Base-by-base conservation (phyloP, 92 coral and sea anemone species). In the Paramuricea clavata region DNA sequence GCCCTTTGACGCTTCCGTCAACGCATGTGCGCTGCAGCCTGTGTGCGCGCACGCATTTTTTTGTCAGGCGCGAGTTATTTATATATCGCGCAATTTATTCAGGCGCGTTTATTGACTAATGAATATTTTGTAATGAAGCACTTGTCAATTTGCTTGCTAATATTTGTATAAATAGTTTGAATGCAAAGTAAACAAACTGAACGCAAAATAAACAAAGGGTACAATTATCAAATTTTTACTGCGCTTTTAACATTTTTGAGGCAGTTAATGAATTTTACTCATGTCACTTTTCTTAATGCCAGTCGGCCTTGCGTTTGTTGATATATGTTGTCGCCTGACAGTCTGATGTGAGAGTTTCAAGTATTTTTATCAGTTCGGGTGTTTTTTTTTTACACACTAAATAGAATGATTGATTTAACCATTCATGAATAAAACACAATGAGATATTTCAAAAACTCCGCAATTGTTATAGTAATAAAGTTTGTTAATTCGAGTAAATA, bases 171-270 rank as follows among this genome's bases (percentile, higher is more conserved):
- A 54, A 54, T 54, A 54, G 21, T 19, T 19, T 54, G 62, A 54
- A 54, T 54, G 27, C 62, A 10, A 21, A 17, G 27, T 54, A 54
- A 54, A 54, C 62, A 54, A 21, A 5, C 4, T 23, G 4, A 21
- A 54, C 19, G 62, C 62, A 10, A 54, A 54, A 21, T 54, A 54
- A 54, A 54, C 62, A 54, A 19, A 54, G 6, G 11, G 4, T 54
- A 54, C 62, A 54, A 54, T 54, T 54, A 54, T 54, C 62, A 23
- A 54, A 54, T 54, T 54, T 54, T 54, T 54, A 54, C 23, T 21
- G 62, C 62, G 62, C 62, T 54, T 54, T 23, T 54, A 2, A 21
- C 62, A 54, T 54, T 54, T 54, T 54, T 54, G 25, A 2, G 21
- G 1, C 25, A 21, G 62, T 19, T 54, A 54, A 54, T 54, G 62